Base-by-base conservation (phyloP, 2,797 vertebrate species). In the Cossypha polioptera region DNA sequence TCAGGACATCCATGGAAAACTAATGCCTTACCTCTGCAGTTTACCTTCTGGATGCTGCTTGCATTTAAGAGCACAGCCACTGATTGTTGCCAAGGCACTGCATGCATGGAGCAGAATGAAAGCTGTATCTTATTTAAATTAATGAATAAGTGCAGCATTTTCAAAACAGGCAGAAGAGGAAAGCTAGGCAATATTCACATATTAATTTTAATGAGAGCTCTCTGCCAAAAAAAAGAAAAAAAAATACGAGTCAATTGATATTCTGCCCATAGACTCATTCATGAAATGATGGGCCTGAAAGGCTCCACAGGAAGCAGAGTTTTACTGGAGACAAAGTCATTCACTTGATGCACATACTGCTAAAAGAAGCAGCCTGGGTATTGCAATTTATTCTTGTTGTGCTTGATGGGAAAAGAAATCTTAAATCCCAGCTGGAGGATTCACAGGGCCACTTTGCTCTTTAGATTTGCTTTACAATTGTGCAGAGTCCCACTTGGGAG, bases 311-410 rank as follows among this genome's bases (percentile, higher is more conserved):
- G 72, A 94, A 77, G 69, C 45, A 58, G 18, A 31, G 22, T 21
- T 86, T 61, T 84, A 47, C 68, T 50, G 62, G 51, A 94, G 77
- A 90, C 80, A 75, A 88, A 93, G 72, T 89, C 86, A 88, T 89
- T 96, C 79, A 78, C 84, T 96, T 68, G 21, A 38, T 91, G 47
- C 59, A 58, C 77, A 43, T 10, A 57, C 69, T 68, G 33, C 35
- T 82, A 43, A 75, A 81, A 67, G 88, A 84, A 80, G 87, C 72
- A 91, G 69, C 63, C 78, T 86, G 40, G 62, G 62, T 96, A 90
- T 90, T 85, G 69, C 57, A 77, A 83, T 92, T 96, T 92, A n/a
- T 84, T 95, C 89, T 80, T 83, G 58, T 96, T 86, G 74, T 71
- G 35, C 53, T 65, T 69, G 61, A 77, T 54, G 55, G 80, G 82